Conservation (phyloP, 2,888 invertebrate species). For the Empis stercorea region DNA sequence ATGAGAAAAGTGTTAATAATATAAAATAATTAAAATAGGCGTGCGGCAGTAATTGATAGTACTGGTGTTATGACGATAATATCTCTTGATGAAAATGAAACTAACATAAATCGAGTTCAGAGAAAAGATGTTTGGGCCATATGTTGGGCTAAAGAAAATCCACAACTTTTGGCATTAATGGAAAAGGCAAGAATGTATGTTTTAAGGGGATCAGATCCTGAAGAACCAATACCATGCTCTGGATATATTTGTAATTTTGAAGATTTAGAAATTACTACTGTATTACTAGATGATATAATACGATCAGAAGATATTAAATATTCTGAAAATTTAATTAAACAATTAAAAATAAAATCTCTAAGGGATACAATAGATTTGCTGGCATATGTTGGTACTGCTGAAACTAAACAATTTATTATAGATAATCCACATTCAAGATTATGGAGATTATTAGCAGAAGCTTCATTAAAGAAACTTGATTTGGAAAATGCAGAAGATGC, state of each 20-base stretch:
- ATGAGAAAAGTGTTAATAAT: constrained; percentile 2
- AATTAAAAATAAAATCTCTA: constrained; percentile 84
- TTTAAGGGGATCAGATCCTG: constrained; percentile 78
- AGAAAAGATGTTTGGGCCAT: constrained; percentile 94
- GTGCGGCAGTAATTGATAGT: constrained; percentile 72
- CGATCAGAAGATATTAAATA: constrained; percentile 62
- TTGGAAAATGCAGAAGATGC: constrained; percentile 86
- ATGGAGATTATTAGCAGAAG: constrained; percentile 87
- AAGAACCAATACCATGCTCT: constrained; percentile 84
- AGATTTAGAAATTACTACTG: constrained; percentile 86
- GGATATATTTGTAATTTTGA: constrained; percentile 89
- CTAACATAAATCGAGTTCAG: constrained; percentile 51
- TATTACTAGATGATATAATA: constrained; percentile 80
- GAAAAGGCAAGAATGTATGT: constrained; percentile 96
- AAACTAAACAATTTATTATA: constrained; percentile 90
- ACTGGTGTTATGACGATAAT: constrained; percentile 67
- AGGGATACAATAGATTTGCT: constrained; percentile 84
- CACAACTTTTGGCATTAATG: constrained; percentile 80
- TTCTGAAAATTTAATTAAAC: constrained; percentile 55
- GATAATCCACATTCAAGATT: constrained; percentile 92
- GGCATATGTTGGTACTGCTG: constrained; percentile 81
- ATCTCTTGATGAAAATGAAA: constrained; percentile 44
- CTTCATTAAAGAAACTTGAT: constrained; percentile 77
- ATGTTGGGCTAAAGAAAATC: constrained; percentile 91
- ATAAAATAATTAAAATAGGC: constrained; percentile 37